These are phyloP conservation scores for Plectropomus leopardus DNA, from an alignment of 2,113 vertebrate genomes.

Conservation along the genomic window DNA sequence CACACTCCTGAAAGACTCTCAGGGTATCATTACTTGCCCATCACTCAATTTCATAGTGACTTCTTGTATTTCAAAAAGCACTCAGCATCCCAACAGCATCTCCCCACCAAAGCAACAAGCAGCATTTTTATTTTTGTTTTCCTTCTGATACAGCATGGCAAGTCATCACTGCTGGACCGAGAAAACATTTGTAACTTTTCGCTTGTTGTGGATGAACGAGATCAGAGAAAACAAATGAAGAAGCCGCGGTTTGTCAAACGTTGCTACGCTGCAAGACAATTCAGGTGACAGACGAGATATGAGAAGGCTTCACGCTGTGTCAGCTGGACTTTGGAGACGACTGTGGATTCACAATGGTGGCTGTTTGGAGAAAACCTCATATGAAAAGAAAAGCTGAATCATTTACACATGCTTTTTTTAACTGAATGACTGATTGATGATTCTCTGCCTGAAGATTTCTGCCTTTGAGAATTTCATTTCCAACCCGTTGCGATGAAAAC, in stretches of 20 bases:
- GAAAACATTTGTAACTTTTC: conserved; percentile 37
- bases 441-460: not conserved
- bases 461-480: not conserved
- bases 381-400: not conserved
- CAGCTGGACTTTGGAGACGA: conserved; percentile 19
- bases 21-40: not conserved
- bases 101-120: conserved; percentile 1
- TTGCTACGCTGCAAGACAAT: conserved; percentile 26
- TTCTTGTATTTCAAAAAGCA: not conserved
- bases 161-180: conserved; percentile 31
- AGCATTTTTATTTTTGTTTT: conserved; percentile 29
- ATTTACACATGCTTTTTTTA: conserved; percentile 15
- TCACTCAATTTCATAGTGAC: not conserved
- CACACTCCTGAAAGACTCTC: not conserved
- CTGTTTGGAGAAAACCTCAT: conserved; percentile 3
- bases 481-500: not conserved
- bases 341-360: not conserved
- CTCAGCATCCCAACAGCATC: not conserved
- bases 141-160: conserved; percentile 8
- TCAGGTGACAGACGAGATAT: conserved; percentile 13
- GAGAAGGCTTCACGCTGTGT: conserved; percentile 4
- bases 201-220: conserved; percentile 30
- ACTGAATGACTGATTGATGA: conserved; percentile 1
- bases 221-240: conserved; percentile 51
- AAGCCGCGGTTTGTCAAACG: not conserved